These are phyloP conservation scores for Petrolisthes cinctipes DNA, from an alignment of 2,888 invertebrate genomes.

Conservation along the genomic window DNA sequence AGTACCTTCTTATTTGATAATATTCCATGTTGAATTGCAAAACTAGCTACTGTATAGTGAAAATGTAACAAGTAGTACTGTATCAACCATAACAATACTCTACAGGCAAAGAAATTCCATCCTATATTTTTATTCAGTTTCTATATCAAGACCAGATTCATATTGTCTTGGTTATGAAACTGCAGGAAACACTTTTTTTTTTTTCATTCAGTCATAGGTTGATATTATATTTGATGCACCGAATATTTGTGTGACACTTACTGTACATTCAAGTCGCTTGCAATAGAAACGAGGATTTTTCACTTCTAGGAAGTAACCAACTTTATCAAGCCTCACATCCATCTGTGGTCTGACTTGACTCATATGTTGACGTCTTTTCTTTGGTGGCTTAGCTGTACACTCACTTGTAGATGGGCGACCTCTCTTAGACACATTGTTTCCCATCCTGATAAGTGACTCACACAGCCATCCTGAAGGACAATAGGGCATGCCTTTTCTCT, in stretches of 20 bases:
- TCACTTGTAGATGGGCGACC: background rate
- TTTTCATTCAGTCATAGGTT: too few relatives aligned
- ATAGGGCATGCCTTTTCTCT: background rate
- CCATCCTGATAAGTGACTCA: conserved; percentile 7
- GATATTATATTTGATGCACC: too few relatives aligned
- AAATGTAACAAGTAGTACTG: background rate
- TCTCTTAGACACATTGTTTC: conserved; percentile 9
- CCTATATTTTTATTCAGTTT: background rate
- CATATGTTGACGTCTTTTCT: background rate
- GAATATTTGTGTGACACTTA: too few relatives aligned
- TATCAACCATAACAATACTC: background rate
- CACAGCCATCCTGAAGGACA: conserved; percentile 8
- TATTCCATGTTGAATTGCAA: too few relatives aligned
- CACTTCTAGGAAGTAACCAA: too few relatives aligned
- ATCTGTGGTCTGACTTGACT: background rate
- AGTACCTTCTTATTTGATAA: too few relatives aligned
- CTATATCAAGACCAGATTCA: background rate
- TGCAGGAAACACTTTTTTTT: too few relatives aligned
- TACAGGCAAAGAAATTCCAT: background rate
- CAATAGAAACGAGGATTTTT: too few relatives aligned
- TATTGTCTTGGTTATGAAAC: too few relatives aligned
- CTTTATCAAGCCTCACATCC: background rate
- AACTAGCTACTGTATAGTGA: background rate
- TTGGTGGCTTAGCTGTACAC: background rate
- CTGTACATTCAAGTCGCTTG: too few relatives aligned